Base-by-base conservation (phyloP, 2,113 vertebrate species). In the Chascanopsetta lugubris region DNA sequence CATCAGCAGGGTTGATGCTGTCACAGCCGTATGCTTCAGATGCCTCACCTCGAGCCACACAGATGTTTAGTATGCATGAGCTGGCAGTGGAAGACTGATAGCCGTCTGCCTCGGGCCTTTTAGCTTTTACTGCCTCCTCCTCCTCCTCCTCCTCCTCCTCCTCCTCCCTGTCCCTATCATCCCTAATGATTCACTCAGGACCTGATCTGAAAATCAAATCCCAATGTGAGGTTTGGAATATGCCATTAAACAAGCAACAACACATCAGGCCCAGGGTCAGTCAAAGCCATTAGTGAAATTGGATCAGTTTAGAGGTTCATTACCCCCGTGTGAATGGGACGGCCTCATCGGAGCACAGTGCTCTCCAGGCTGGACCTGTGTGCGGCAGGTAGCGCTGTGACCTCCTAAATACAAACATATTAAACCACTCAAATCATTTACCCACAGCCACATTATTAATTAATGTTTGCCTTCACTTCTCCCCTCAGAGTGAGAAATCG, bases 271-370 rank as follows among this genome's bases (percentile, higher is more conserved):
- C 78, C 78, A 67, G 77, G 87, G 84, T 89, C 83, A 86, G 68
- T 85, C 74, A 65, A 82, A 82, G 75, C 79, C 80, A 89, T 90
- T 88, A 84, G 69, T 20, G 48, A 80, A 86, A 90, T 77, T 90
- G 84, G 71, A 82, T 85, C 69, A 49, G 85, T 86, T 90, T 88
- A 81, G 54, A 59, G 85, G 85, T 87, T 88, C 84, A 88, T 91
- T 91, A 90, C 77, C 78, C 85, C 60, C n/a, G 73, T 79, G 60
- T 74, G 68, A 69, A 77, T 69, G 79, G 70, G 71, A 83, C 54
- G 46, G 69, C 70, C 61, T 80, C 50, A 45, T 12, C 66, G 72
- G 69, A 42, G 65, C 50, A 55, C 1, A 50, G 75, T 61, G 3
- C 67, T 70, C 58, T 75, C 36, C 61, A 34, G 61, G 30, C 67